phyloP scores from a whole-genome alignment of 2,888 invertebrate genomes.

The Frankliniella fusca region DNA sequence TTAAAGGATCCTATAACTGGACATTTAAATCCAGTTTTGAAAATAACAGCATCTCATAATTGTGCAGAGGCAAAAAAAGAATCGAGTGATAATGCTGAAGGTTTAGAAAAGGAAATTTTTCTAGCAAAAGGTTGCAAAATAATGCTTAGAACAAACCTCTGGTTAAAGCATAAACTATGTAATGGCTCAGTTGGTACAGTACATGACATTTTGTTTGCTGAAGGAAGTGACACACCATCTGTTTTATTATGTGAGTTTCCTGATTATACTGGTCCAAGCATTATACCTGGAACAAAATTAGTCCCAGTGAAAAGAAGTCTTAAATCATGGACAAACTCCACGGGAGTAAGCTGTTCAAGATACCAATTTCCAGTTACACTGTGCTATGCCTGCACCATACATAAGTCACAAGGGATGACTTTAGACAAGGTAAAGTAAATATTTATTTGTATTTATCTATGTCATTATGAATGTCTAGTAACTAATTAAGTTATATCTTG shows the following conservation, averaged over 20 bases:
- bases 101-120: too few relatives aligned
- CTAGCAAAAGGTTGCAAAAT: too few relatives aligned
- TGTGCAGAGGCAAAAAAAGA: too few relatives aligned
- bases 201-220: too few relatives aligned
- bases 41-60: too few relatives aligned
- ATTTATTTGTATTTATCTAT: neutral
- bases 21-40: too few relatives aligned
- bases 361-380: neutral
- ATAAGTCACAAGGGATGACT: neutral
- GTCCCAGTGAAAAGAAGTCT: neutral
- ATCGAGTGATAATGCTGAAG: too few relatives aligned
- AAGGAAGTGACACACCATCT: too few relatives aligned
- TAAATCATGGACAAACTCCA: neutral
- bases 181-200: too few relatives aligned
- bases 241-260: neutral
- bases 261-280: neutral
- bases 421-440: neutral
- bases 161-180: too few relatives aligned
- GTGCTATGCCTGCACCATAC: neutral
- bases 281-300: neutral
- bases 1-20: too few relatives aligned
- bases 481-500: neutral
- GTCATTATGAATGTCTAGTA: neutral
- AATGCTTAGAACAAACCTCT: too few relatives aligned
- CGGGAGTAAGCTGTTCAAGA: neutral